Conservation (phyloP, 2,888 invertebrate species). For the Melanostoma mellinum region DNA sequence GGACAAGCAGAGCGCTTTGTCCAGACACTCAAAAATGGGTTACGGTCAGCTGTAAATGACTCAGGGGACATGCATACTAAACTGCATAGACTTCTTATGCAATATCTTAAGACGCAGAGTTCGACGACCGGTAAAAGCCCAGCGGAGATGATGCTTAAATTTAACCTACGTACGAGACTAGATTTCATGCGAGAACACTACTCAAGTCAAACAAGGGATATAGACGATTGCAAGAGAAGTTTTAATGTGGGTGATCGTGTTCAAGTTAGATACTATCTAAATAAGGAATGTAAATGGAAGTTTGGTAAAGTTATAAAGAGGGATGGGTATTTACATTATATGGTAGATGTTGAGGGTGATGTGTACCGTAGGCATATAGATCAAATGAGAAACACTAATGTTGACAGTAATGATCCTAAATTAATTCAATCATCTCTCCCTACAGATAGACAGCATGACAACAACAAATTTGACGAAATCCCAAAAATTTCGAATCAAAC, state of each 20-base stretch:
- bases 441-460: too few relatives aligned
- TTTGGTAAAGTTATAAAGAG: background rate
- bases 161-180: background rate
- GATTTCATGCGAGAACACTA: background rate
- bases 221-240: background rate
- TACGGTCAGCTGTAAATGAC: background rate
- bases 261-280: background rate
- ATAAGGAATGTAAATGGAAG: conserved; percentile 6
- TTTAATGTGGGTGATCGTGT: background rate
- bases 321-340: background rate
- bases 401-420: too few relatives aligned
- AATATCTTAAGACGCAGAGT: background rate
- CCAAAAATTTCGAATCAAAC: too few relatives aligned
- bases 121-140: background rate
- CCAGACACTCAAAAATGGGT: background rate
- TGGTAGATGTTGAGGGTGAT: background rate
- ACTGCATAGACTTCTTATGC: background rate
- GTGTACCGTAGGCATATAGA: too few relatives aligned
- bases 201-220: background rate
- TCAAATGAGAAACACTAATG: too few relatives aligned
- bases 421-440: too few relatives aligned
- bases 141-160: background rate
- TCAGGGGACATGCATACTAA: background rate
- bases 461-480: too few relatives aligned
- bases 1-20: background rate